Conservation (phyloP, 2,888 invertebrate species). For the Dendrolimus houi region DNA sequence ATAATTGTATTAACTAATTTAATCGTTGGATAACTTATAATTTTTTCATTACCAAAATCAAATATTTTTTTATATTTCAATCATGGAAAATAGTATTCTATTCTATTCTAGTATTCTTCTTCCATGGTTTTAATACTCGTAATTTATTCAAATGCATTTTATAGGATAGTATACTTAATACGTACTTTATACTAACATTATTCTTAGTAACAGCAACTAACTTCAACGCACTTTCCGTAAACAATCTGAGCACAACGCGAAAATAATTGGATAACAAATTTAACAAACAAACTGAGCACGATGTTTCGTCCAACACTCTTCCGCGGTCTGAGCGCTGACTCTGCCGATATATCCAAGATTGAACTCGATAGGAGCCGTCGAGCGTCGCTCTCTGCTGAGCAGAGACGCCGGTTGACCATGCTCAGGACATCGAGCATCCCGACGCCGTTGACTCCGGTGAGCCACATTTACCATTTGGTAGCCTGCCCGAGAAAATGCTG, state of each 20-base stretch:
- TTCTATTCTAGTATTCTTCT: no score
- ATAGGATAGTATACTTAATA: no score
- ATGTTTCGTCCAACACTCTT: conserved; percentile 61
- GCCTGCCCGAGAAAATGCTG: conserved; percentile 74
- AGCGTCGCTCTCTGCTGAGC: conserved; percentile 62
- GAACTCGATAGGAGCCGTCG: conserved; percentile 65
- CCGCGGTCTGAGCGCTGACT: conserved; percentile 52
- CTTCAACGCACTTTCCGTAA: no score
- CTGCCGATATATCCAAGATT: conserved; percentile 49
- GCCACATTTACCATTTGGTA: conserved; percentile 76
- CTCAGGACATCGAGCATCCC: conserved; percentile 57
- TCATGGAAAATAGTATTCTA: no score
- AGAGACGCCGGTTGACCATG: conserved; percentile 58
- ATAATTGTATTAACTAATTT: no score
- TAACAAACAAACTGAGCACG: conserved; percentile 8
- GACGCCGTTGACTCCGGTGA: conserved; percentile 64
- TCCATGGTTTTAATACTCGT: no score
- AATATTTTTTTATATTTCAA: no score
- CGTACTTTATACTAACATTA: no score
- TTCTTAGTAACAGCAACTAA: no score
- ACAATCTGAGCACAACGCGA: background rate
- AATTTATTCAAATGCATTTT: no score
- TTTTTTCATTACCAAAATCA: no score
- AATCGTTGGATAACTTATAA: no score
- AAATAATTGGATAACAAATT: conserved; percentile 1